Percentiles rank a stretch among this genome's conserved stretches.
Conservation (phyloP, 2,797 vertebrate species). For the Lycodopsis pacificus region DNA sequence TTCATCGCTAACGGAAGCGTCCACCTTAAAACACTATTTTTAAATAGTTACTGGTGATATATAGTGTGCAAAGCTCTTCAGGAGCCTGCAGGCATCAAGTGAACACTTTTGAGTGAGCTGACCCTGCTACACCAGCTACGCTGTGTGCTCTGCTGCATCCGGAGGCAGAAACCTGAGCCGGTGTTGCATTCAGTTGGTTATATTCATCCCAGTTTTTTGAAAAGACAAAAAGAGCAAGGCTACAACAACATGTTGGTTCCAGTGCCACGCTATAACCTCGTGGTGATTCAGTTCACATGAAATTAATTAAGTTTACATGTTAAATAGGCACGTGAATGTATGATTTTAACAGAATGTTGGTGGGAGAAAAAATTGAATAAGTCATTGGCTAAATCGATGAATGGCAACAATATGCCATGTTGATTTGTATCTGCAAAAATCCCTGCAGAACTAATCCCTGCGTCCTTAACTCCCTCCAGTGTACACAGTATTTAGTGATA, state of each 20-base stretch:
- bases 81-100: constrained; percentile 48
- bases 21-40: constrained; percentile 19
- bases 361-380: neutral
- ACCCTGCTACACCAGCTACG: constrained; percentile 27
- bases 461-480: neutral
- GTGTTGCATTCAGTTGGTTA: constrained; percentile 20
- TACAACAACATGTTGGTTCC: neutral
- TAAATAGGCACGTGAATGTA: neutral
- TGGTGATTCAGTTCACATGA: neutral
- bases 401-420: neutral
- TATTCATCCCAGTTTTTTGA: neutral
- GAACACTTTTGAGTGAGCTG: constrained; percentile 47
- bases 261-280: neutral
- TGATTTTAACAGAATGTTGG: neutral
- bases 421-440: neutral
- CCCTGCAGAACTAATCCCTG: neutral
- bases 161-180: constrained; percentile 37
- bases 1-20: constrained; percentile 30
- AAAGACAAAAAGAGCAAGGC: neutral
- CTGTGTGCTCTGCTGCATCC: constrained; percentile 36
- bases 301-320: neutral
- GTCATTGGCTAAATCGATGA: neutral
- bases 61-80: constrained; percentile 25
- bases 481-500: neutral
- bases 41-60: neutral